A percentile compares a stretch with the other conserved stretches of the same genome.
These are phyloP conservation scores for Drosophila bocqueti DNA, from an alignment of 1,140 invertebrate species.

Conservation along the genomic window DNA sequence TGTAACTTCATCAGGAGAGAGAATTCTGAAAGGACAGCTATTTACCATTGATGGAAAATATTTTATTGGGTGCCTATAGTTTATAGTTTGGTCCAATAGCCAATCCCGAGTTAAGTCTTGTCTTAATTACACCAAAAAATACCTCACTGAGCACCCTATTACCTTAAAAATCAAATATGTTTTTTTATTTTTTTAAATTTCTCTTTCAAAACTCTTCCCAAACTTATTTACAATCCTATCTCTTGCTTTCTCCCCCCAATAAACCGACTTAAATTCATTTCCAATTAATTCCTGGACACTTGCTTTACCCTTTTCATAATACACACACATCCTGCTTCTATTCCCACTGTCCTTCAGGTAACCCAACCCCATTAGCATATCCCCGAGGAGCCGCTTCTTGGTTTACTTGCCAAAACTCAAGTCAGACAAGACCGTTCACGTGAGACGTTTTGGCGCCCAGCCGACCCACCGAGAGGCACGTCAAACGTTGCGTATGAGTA, in stretches of 20 bases:
- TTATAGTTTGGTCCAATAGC: neutral
- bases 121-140: neutral
- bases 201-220: neutral
- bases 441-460: conserved; percentile 33
- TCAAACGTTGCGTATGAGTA: conserved; percentile 72
- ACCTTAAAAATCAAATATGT: no score
- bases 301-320: conserved; percentile 19
- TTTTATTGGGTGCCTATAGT: neutral
- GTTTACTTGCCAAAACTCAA: conserved; percentile 27
- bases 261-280: conserved; percentile 5
- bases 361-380: conserved; percentile 51
- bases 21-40: neutral
- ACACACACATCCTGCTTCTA: neutral
- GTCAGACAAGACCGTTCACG: conserved; percentile 29
- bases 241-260: neutral
- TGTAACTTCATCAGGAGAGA: neutral
- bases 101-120: neutral
- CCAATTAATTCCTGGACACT: conserved; percentile 36
- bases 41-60: neutral
- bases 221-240: neutral
- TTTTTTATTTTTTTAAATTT: neutral
- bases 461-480: conserved; percentile 37
- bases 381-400: conserved; percentile 37
- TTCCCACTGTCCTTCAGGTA: conserved; percentile 47
- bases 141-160: no score